Evolutionary conservation across 23 tunicate genomes (phyloP), one percentile per base, ranked within the genome.

Genomic region (Phallusia fumigata): DNA sequence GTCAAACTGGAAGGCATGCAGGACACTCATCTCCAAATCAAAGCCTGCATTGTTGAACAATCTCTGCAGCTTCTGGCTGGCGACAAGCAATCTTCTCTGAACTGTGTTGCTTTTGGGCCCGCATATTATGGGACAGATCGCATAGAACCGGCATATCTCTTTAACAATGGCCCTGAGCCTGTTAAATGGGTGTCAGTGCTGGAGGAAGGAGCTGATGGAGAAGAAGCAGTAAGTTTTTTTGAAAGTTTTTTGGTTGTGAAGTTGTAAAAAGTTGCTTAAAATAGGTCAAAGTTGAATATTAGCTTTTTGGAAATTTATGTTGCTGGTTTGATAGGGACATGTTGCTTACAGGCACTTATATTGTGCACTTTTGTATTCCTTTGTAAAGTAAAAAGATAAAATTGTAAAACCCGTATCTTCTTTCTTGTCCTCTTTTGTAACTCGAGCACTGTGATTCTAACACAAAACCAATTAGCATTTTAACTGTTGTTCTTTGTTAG

Each of bases 171-270:
- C 30, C 98, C 98, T 24, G 98, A 94, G 72, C 86, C 89, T 18
- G 85, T 94, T 31, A 89, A 94, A 83, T 94, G 98, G 98, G 98
- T 94, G 40, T 84, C 98, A n/a, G 91, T 94, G 53, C 82, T 94
- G 65, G 90, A 94, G 65, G 98, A 94, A 78, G 94, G 90, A 15
- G 94, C 80, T 16, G 98, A 89, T 86, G 98, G 98, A 51, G 93
- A 94, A 53, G 98, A 94, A 82, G 98, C 98, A 36, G 98, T 94
- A 76, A 89, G 90, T 92, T 45, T 47, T n/a, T n/a, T n/a, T n/a
- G n/a, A n/a, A n/a, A n/a, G n/a, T n/a, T 0, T 49, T 80, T 18
- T 35, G 52, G 81, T 19, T 53, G n/a, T n/a, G 65, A 53, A 16
- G n/a, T 24, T 73, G n/a, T 18, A n/a, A n/a, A n/a, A n/a, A n/a